phyloP scores from a whole-genome alignment of 1,140 invertebrate species.

The Cotesia glomerata region DNA sequence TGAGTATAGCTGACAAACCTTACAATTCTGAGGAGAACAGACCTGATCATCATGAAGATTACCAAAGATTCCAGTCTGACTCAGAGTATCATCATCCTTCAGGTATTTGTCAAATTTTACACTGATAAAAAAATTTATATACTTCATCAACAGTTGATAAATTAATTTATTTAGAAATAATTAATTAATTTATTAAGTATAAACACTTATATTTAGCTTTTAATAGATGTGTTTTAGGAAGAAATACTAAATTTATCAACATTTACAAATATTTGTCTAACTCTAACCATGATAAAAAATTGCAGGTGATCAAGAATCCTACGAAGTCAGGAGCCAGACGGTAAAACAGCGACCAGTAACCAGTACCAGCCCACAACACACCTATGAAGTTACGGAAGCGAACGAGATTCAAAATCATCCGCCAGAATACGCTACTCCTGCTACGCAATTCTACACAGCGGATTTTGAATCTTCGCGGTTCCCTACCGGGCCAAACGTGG shows the following conservation, averaged over 20 bases:
- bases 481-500: conserved; percentile 38
- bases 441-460: conserved; percentile 40
- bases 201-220: too few species aligned
- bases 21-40: conserved; percentile 35
- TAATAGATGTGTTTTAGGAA: too few species aligned
- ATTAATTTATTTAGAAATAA: too few species aligned
- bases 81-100: conserved; percentile 36
- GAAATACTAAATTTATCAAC: too few species aligned
- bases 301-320: too few species aligned
- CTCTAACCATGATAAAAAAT: too few species aligned
- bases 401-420: conserved; percentile 40
- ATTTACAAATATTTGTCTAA: too few species aligned
- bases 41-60: conserved; percentile 27
- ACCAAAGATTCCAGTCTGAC: conserved; percentile 29
- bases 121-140: too few species aligned
- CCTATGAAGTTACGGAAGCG: conserved; percentile 53
- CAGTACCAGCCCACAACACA: conserved; percentile 38
- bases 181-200: too few species aligned
- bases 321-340: background rate
- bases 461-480: conserved; percentile 45
- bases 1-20: conserved; percentile 61
- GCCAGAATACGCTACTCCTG: conserved; percentile 40
- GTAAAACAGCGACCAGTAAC: too few species aligned
- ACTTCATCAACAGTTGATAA: too few species aligned
- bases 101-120: conserved; percentile 22